A percentile compares a stretch with the other conserved stretches of the same genome.
Conservation (phyloP, 2,797 vertebrate genomes). For the Hafferia zeledoni region DNA sequence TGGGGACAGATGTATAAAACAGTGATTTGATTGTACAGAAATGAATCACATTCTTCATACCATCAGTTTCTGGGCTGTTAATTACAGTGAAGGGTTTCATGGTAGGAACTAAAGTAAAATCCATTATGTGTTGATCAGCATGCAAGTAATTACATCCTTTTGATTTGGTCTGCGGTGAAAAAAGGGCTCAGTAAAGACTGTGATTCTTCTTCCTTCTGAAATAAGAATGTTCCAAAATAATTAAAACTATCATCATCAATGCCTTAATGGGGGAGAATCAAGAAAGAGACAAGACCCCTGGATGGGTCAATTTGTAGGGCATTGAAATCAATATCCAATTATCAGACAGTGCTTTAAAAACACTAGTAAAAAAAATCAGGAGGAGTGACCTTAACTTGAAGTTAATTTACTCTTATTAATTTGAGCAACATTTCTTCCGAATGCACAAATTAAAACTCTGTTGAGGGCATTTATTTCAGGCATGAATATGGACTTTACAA, state of each 20-base stretch:
- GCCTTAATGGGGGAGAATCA: conserved; percentile 3
- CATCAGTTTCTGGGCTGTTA: neutral
- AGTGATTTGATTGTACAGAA: neutral
- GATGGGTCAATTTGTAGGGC: conserved; percentile 13
- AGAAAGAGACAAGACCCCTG: neutral
- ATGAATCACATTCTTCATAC: neutral
- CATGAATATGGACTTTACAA: neutral
- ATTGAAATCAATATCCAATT: conserved; percentile 32
- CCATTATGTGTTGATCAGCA: conserved; percentile 17
- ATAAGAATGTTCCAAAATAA: neutral
- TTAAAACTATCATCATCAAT: neutral
- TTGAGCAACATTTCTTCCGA: neutral
- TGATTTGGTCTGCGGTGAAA: neutral
- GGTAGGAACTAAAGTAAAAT: conserved; percentile 14
- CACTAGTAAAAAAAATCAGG: neutral
- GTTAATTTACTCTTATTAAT: conserved; percentile 37
- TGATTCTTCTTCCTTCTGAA: neutral
- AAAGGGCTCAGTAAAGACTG: neutral
- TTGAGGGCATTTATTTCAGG: neutral
- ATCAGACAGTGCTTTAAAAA: conserved; percentile 16
- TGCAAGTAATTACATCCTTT: conserved; percentile 32
- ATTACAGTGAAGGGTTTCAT: conserved; percentile 33
- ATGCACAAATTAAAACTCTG: neutral
- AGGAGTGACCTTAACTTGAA: neutral
- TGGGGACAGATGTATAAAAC: neutral